These are phyloP conservation scores for Lophius piscatorius DNA, from an alignment of 2,113 vertebrate genomes.

Conservation along the genomic window DNA sequence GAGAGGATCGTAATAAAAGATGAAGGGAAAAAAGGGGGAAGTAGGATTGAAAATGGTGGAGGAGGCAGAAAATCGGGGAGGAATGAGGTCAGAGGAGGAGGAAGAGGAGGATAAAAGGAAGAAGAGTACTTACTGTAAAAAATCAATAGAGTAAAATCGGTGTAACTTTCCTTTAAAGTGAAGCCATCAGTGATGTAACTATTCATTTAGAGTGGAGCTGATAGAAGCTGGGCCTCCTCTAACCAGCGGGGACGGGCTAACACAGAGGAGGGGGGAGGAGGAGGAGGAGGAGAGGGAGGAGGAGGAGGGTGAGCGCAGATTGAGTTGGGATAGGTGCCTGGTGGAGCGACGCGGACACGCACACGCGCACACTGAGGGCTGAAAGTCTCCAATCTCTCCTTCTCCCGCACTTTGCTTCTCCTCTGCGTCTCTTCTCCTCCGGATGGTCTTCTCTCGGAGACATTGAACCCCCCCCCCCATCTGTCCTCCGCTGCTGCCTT, in stretches of 20 bases:
- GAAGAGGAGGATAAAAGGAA: neutral
- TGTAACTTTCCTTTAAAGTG: neutral
- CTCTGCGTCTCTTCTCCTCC: neutral
- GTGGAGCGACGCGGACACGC: conserved; percentile 5
- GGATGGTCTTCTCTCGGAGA: neutral
- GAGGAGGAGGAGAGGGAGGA: neutral
- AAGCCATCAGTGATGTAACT: neutral
- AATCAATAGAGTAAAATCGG: neutral
- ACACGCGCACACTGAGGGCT: neutral
- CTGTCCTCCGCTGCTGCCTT: rapidly evolving
- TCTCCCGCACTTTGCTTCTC: neutral
- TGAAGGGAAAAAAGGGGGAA: no score
- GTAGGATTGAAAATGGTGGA: neutral
- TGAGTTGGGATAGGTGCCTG: conserved; percentile 31
- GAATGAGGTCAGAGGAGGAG: no score
- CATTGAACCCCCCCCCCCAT: neutral
- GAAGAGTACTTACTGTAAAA: neutral
- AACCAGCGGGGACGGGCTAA: conserved; percentile 19
- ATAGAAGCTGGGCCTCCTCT: conserved; percentile 29
- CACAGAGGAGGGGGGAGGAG: neutral
- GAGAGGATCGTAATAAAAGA: no score
- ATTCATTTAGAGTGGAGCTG: no score
- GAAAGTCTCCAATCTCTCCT: conserved; percentile 16
- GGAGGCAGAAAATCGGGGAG: neutral
- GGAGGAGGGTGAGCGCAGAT: neutral